These are phyloP conservation scores for Diabrotica virgifera DNA, from an alignment of 1,140 invertebrate species.

Conservation along the genomic window DNA sequence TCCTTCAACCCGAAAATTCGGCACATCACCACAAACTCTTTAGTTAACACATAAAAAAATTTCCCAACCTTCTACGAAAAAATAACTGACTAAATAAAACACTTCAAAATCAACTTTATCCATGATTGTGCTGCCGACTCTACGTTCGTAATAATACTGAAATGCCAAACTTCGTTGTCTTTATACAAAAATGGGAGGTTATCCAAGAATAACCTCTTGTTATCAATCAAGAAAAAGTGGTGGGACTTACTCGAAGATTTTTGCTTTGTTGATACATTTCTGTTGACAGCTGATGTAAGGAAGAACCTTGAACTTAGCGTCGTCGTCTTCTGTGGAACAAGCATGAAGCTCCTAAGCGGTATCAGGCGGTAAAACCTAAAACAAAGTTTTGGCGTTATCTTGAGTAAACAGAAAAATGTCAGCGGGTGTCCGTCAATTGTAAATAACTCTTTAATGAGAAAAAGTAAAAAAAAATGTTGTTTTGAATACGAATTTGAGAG, in stretches of 20 bases:
- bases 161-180: not conserved
- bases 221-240: conserved; percentile 11
- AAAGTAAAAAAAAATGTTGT: no score
- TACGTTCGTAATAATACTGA: not conserved
- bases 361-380: conserved; percentile 3
- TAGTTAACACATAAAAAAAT: conserved; percentile 6
- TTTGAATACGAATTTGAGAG: no score
- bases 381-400: not conserved
- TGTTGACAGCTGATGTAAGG: conserved; percentile 1
- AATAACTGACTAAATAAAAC: conserved; percentile 6
- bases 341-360: conserved; percentile 1
- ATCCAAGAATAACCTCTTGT: conserved; percentile 11
- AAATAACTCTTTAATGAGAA: no score
- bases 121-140: conserved; percentile 1
- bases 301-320: conserved; percentile 9
- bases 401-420: no score
- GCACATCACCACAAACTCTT: not conserved
- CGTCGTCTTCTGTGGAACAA: not conserved
- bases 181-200: conserved; percentile 15
- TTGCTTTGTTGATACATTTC: conserved; percentile 16
- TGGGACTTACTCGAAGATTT: conserved; percentile 13
- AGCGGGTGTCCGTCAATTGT: no score
- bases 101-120: conserved; percentile 9
- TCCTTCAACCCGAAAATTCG: not conserved
- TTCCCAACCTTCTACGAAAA: conserved; percentile 9